Conservation (phyloP, 2,888 invertebrate genomes). For the Himalopsyche tibetana region DNA sequence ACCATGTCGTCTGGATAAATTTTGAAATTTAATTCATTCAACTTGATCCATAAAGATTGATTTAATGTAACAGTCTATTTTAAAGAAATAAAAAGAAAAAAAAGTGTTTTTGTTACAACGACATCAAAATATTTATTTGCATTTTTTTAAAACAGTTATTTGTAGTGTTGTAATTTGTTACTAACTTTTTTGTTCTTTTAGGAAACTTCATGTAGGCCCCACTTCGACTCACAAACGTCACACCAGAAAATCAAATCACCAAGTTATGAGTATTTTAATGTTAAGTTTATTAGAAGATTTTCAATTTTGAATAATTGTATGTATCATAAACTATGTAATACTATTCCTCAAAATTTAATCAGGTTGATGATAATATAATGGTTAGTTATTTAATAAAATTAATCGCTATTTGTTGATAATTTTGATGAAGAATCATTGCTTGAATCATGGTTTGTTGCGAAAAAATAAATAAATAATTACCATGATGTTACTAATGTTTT, state of each 20-base stretch:
- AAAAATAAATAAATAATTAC: background rate
- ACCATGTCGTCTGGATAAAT: too few relatives aligned
- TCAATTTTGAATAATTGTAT: conserved; percentile 54
- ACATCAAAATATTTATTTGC: background rate
- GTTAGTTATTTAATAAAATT: conserved; percentile 56
- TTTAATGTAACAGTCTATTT: too few relatives aligned
- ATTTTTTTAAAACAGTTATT: background rate
- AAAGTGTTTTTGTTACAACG: too few relatives aligned
- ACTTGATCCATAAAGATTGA: too few relatives aligned
- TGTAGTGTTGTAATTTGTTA: background rate
- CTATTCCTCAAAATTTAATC: conserved; percentile 59
- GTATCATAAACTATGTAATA: conserved; percentile 50
- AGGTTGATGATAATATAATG: conserved; percentile 57
- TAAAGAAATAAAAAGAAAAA: too few relatives aligned
- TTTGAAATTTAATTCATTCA: too few relatives aligned
- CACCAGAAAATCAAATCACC: conserved; percentile 64
- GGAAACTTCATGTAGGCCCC: conserved; percentile 65
- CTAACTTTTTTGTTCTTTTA: conserved; percentile 56
- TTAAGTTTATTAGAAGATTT: conserved; percentile 60
- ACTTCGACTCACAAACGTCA: conserved; percentile 50
- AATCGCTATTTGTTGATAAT: conserved; percentile 51
- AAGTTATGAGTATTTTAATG: conserved; percentile 56
- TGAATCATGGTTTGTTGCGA: background rate
- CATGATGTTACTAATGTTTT: background rate
- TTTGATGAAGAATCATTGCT: conserved; percentile 36